phyloP scores from a whole-genome alignment of 2,113 vertebrate species.

The Xiphophorus hellerii region DNA sequence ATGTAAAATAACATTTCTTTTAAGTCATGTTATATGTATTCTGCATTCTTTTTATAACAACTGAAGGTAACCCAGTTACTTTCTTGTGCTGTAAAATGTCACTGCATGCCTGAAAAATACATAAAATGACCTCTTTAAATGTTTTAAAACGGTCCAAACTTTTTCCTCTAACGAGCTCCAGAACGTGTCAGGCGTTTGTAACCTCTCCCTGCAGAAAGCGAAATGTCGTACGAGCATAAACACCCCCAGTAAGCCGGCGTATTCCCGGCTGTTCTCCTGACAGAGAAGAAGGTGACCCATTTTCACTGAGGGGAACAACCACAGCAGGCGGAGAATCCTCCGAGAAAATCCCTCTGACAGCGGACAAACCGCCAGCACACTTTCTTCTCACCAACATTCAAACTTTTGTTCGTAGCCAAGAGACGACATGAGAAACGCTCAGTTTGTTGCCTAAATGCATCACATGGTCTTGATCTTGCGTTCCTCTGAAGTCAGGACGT shows the following conservation, averaged over 20 bases:
- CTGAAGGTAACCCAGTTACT: too few relatives aligned
- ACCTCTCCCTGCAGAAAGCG: conserved; percentile 26
- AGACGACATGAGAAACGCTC: neutral
- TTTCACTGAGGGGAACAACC: conserved; percentile 69
- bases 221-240: conserved; percentile 13
- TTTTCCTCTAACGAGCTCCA: conserved; percentile 38
- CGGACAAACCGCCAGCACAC: conserved; percentile 28
- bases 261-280: conserved; percentile 54
- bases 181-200: conserved; percentile 42
- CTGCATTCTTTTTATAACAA: too few relatives aligned
- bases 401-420: conserved; percentile 9
- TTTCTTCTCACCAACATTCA: conserved; percentile 2
- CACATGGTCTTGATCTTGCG: neutral
- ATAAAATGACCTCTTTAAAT: neutral
- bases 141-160: neutral
- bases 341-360: conserved; percentile 60
- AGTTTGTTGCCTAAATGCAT: neutral
- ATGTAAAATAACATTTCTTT: too few relatives aligned
- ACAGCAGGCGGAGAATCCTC: conserved; percentile 25
- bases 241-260: neutral
- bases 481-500: neutral
- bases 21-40: too few relatives aligned
- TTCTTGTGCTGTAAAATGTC: too few relatives aligned
- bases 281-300: conserved; percentile 76
- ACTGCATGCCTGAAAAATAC: too few relatives aligned